Evolutionary conservation across 1,140 invertebrate genomes (phyloP).

Genomic region (Drosophila ohnishii): DNA sequence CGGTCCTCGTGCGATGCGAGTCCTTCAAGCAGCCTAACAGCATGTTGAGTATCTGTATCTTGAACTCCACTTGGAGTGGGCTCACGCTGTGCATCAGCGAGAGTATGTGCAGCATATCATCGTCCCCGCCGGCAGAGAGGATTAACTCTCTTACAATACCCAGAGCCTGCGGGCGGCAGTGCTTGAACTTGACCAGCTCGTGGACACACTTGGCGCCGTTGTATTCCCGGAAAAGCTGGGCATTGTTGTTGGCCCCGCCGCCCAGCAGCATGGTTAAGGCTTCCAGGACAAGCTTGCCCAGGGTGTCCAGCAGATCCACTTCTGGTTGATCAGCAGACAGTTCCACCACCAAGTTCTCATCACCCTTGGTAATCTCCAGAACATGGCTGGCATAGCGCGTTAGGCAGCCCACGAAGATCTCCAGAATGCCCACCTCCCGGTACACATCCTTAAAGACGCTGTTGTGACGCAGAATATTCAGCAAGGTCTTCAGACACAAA

Average conservation of each 20-base stretch:
- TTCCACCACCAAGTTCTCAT: conserved; percentile 66
- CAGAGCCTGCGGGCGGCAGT: conserved; percentile 91
- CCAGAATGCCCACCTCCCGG: conserved; percentile 97
- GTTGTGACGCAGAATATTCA: conserved; percentile 95
- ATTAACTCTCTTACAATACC: conserved; percentile 94
- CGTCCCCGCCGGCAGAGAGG: conserved; percentile 95
- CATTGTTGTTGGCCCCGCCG: conserved; percentile 91
- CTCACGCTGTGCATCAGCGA: conserved; percentile 95
- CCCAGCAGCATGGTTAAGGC: conserved; percentile 91
- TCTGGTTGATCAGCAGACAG: conserved; percentile 15
- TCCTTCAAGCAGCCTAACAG: conserved; percentile 94
- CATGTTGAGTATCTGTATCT: conserved; percentile 95
- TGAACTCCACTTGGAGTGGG: conserved; percentile 90
- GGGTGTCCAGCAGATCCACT: conserved; percentile 87
- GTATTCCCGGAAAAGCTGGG: conserved; percentile 95
- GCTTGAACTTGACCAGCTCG: conserved; percentile 92
- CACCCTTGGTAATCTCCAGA: conserved; percentile 67
- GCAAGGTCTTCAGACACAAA: conserved; percentile 93
- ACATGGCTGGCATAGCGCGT: conserved; percentile 90
- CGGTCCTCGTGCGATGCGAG: conserved; percentile 96
- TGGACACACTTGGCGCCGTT: conserved; percentile 95
- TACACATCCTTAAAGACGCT: conserved; percentile 98
- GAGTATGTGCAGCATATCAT: conserved; percentile 96
- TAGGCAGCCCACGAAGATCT: conserved; percentile 97
- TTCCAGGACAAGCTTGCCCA: conserved; percentile 94